Evolutionary conservation across 2,888 invertebrate species (phyloP).

Genomic region (Sphaerophoria rueppellii): DNA sequence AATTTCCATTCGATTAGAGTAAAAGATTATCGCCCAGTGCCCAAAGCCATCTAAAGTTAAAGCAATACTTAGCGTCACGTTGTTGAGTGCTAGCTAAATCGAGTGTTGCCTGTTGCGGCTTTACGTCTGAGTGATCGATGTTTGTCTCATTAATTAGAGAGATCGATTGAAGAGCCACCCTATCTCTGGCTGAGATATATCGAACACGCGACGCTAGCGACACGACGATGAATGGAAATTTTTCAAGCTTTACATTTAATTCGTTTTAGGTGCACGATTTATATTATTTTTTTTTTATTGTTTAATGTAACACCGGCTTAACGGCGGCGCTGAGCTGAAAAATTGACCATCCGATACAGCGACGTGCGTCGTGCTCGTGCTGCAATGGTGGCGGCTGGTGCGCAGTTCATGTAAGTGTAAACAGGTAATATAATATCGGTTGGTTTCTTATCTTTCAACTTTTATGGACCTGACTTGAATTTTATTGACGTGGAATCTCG

Average conservation of each 20-base stretch:
- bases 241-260: slow-evolving; percentile 61
- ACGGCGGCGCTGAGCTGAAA: slow-evolving; percentile 49
- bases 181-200: slow-evolving; percentile 60
- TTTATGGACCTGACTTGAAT: too few relatives aligned
- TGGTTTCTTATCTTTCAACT: too few relatives aligned
- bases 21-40: slow-evolving; percentile 47
- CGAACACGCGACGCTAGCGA: slow-evolving; percentile 63
- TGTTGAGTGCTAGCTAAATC: neutral
- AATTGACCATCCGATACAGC: neutral
- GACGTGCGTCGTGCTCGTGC: neutral
- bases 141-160: slow-evolving; percentile 65
- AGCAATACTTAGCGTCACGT: too few relatives aligned
- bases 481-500: too few relatives aligned
- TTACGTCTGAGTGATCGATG: slow-evolving; percentile 54
- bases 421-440: neutral
- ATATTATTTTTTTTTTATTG: neutral
- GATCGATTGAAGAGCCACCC: slow-evolving; percentile 53
- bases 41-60: neutral
- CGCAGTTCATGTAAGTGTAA: slow-evolving; percentile 4
- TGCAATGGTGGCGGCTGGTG: neutral
- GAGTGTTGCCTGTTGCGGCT: slow-evolving; percentile 34
- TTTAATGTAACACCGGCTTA: slow-evolving; percentile 55
- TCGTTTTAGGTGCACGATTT: slow-evolving; percentile 59
- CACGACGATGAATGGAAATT: slow-evolving; percentile 70
- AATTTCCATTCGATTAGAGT: slow-evolving; percentile 68